These are phyloP conservation scores for Aphidius gifuensis DNA, from an alignment of 1,140 invertebrate species.

Conservation along the genomic window DNA sequence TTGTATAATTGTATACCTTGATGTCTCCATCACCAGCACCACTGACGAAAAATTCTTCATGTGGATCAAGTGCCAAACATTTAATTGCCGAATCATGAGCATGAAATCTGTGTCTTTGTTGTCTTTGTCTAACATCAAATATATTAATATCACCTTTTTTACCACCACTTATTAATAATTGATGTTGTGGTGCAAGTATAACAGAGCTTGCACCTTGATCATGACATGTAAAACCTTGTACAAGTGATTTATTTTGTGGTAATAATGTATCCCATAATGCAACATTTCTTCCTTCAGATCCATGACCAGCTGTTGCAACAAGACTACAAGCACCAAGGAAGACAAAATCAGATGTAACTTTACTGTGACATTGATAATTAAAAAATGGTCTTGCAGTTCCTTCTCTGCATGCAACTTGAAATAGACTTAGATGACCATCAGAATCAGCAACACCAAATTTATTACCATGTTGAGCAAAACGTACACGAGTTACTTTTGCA, in stretches of 20 bases:
- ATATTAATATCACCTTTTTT: constrained; percentile 95
- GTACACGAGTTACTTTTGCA: constrained; percentile 93
- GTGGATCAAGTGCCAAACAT: constrained; percentile 89
- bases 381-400: constrained; percentile 88
- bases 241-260: constrained; percentile 88
- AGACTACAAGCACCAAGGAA: constrained; percentile 97
- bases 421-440: constrained; percentile 85
- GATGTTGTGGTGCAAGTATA: constrained; percentile 89
- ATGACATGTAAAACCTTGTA: constrained; percentile 90
- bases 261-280: constrained; percentile 97
- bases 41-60: constrained; percentile 95
- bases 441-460: constrained; percentile 96
- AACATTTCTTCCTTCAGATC: constrained; percentile 96
- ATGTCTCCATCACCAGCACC: constrained; percentile 98
- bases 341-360: constrained; percentile 95
- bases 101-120: constrained; percentile 83
- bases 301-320: constrained; percentile 95
- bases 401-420: constrained; percentile 86
- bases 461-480: constrained; percentile 95
- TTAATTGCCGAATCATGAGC: constrained; percentile 93
- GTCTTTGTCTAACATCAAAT: constrained; percentile 87
- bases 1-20: constrained; percentile 66
- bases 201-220: constrained; percentile 86
- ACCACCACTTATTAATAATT: constrained; percentile 89
- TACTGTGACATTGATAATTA: constrained; percentile 94